A percentile compares a stretch with the other conserved stretches of the same genome.
phyloP scores from a whole-genome alignment of 2,888 invertebrate species.

The Syrphus vitripennis region DNA sequence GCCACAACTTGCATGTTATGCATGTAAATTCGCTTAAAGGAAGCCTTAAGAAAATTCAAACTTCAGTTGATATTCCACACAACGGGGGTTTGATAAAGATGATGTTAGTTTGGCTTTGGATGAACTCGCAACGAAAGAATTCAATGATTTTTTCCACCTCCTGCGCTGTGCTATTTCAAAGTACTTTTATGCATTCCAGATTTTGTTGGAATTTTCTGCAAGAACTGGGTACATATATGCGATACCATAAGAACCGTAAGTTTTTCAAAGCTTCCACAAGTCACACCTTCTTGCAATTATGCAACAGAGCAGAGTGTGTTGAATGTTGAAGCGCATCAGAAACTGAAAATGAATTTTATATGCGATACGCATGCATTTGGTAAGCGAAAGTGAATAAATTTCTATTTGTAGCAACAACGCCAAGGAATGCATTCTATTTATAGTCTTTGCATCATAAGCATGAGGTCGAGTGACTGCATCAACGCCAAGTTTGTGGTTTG shows the following conservation, averaged over 20 bases:
- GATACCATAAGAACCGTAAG: not conserved
- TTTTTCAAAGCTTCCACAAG: not conserved
- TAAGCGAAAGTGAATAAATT: not conserved
- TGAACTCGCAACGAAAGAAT: not conserved
- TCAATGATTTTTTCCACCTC: not conserved
- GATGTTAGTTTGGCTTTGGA: not conserved
- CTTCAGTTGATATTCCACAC: not conserved
- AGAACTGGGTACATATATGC: not conserved
- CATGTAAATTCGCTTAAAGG: not conserved
- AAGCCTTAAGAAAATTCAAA: not conserved
- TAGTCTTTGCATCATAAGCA: not conserved
- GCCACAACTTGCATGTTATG: not conserved
- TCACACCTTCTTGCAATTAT: not conserved
- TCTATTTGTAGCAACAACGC: not conserved
- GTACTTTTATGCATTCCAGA: not conserved
- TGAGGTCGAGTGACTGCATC: slow-evolving; percentile 29
- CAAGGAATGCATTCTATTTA: not conserved
- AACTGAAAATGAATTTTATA: not conserved
- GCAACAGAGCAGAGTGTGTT: not conserved
- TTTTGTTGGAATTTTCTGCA: not conserved
- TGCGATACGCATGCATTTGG: slow-evolving; percentile 9
- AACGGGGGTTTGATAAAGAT: not conserved
- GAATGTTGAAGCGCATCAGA: not conserved
- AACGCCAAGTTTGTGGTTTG: not conserved
- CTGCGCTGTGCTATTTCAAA: not conserved